These are phyloP conservation scores for Hirundo rustica DNA, from an alignment of 2,797 vertebrate species.

Conservation along the genomic window DNA sequence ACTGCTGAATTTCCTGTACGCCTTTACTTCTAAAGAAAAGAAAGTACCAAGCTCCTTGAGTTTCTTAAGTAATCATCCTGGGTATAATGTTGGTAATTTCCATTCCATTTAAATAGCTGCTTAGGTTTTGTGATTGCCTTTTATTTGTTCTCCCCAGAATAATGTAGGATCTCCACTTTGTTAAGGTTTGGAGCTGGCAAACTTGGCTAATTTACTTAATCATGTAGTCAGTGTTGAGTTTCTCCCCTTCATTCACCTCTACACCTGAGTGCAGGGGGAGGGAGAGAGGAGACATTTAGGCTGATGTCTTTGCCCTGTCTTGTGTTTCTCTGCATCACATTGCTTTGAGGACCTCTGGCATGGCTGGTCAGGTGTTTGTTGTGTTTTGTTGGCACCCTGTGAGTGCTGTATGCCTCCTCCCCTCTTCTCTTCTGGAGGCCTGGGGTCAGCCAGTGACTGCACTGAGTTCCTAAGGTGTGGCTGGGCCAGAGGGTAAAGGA, in stretches of 20 bases:
- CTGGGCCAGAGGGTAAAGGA: background rate
- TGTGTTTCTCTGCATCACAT: background rate
- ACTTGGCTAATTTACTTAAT: background rate
- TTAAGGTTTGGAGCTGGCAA: background rate
- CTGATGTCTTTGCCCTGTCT: background rate
- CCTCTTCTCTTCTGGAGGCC: background rate
- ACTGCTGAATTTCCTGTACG: background rate
- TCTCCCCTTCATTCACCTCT: background rate
- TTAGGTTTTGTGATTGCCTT: background rate
- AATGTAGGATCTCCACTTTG: background rate
- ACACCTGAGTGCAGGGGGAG: background rate
- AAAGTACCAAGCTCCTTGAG: background rate
- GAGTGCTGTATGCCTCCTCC: background rate
- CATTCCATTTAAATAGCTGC: background rate
- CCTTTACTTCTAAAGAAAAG: background rate
- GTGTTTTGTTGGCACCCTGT: background rate
- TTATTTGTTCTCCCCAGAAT: background rate
- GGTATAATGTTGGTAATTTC: background rate
- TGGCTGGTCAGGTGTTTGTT: background rate
- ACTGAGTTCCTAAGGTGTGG: accelerated
- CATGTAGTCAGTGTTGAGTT: background rate
- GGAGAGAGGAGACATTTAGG: background rate
- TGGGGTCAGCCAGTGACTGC: background rate
- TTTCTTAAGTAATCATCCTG: background rate
- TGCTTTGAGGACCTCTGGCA: background rate